Percentiles rank a stretch among this genome's conserved stretches.
Conservation (phyloP, 1,140 invertebrate genomes). For the Dufourea novaeangliae region DNA sequence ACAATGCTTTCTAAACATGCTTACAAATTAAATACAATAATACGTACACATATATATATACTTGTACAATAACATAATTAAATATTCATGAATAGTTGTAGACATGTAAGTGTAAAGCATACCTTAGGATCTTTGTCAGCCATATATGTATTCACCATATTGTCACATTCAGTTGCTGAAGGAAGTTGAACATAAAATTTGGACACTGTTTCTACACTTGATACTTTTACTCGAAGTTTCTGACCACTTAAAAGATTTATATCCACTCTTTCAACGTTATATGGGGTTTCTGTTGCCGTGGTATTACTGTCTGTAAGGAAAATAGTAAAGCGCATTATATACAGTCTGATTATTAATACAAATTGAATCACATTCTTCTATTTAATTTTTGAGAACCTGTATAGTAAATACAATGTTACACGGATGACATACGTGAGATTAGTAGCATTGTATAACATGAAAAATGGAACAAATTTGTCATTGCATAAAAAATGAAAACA, state of each 20-base stretch:
- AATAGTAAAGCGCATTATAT: conserved; percentile 4
- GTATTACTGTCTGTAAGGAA: conserved; percentile 39
- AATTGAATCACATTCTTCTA: not conserved
- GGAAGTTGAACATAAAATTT: conserved; percentile 79
- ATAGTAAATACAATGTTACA: no score
- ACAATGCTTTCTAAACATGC: not conserved
- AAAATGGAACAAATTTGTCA: no score
- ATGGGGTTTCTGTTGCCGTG: not conserved
- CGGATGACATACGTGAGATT: no score
- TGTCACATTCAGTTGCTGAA: conserved; percentile 68
- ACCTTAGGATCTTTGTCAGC: conserved; percentile 69
- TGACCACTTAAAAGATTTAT: conserved; percentile 76
- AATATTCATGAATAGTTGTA: conserved; percentile 4
- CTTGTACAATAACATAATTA: not conserved
- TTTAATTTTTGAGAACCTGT: no score
- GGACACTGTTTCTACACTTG: conserved; percentile 68
- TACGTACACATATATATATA: not conserved
- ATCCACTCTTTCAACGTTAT: conserved; percentile 65
- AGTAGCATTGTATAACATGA: no score
- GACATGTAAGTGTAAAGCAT: conserved; percentile 24
- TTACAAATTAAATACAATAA: not conserved
- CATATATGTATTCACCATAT: conserved; percentile 70
- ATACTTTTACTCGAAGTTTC: conserved; percentile 72
- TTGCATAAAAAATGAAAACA: no score
- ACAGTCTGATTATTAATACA: not conserved